These are phyloP conservation scores for Pelodytes ibericus DNA, from an alignment of 2,797 vertebrate species.

Conservation along the genomic window DNA sequence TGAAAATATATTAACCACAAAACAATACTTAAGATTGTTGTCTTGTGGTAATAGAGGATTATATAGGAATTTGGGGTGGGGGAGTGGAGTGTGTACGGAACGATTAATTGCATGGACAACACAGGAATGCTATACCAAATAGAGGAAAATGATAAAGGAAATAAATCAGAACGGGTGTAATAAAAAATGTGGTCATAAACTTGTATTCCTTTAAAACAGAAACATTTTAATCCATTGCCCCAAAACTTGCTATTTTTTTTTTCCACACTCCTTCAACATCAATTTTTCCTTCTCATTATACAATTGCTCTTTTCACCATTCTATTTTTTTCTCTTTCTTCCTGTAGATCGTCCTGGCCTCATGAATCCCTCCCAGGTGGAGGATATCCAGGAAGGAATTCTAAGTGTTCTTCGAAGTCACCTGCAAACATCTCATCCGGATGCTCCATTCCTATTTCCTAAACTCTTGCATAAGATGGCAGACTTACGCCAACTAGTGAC, in stretches of 20 bases:
- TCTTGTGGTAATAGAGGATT: too few relatives aligned
- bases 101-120: too few relatives aligned
- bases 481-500: constrained; percentile 97
- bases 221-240: too few relatives aligned
- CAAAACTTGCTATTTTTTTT: not conserved
- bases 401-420: constrained; percentile 92
- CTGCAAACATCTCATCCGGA: constrained; percentile 93
- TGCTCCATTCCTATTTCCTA: constrained; percentile 95
- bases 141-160: too few relatives aligned
- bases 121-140: too few relatives aligned
- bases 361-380: constrained; percentile 96
- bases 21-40: too few relatives aligned
- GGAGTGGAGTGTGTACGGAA: too few relatives aligned
- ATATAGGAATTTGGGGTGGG: too few relatives aligned
- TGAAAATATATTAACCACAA: too few relatives aligned
- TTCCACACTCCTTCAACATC: not conserved
- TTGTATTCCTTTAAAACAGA: too few relatives aligned
- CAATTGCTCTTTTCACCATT: not conserved
- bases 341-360: constrained; percentile 92
- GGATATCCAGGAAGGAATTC: constrained; percentile 94
- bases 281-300: not conserved
- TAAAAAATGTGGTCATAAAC: too few relatives aligned
- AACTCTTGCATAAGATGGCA: constrained; percentile 99
- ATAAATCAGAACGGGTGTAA: too few relatives aligned
- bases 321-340: constrained; percentile 35